Percentiles rank a stretch among this genome's conserved stretches.
Conservation (phyloP, 1,140 invertebrate species). For the Drosophila dunni region DNA sequence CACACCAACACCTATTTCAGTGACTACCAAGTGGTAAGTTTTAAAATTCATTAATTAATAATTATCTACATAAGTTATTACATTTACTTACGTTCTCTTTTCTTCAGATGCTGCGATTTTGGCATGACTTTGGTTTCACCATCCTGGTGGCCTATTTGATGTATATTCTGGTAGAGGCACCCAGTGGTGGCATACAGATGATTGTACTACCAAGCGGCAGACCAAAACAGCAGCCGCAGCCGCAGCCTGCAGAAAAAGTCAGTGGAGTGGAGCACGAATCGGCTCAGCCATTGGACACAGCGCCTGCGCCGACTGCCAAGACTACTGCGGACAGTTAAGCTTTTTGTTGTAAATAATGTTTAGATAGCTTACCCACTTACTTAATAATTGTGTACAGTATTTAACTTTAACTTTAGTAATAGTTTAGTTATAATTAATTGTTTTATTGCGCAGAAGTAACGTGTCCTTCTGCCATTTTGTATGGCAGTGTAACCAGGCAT, state of each 20-base stretch:
- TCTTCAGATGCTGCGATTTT: constrained; percentile 60
- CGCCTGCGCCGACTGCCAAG: constrained; percentile 1
- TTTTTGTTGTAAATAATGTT: not conserved
- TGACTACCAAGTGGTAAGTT: constrained; percentile 70
- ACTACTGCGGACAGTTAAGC: not conserved
- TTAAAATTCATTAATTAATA: not conserved
- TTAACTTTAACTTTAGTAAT: not conserved
- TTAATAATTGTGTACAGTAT: constrained; percentile 6
- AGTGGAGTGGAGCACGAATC: not conserved
- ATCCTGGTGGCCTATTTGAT: constrained; percentile 44
- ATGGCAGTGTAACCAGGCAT: not conserved
- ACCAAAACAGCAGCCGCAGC: not conserved
- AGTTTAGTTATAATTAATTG: not conserved
- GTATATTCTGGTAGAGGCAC: constrained; percentile 60
- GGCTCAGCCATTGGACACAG: not conserved
- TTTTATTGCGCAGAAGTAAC: not conserved
- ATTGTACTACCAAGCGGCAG: constrained; percentile 22
- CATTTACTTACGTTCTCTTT: too few relatives aligned
- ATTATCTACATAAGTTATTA: too few relatives aligned
- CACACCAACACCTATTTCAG: constrained; percentile 63
- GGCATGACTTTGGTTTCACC: constrained; percentile 64
- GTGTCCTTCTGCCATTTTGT: not conserved
- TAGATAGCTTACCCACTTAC: not conserved
- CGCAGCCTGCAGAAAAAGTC: not conserved
- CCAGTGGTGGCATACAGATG: constrained; percentile 49